Base-by-base conservation (phyloP, 30 jellyfish, hydroid and myxozoan species). In the Aurelia coerulea region DNA sequence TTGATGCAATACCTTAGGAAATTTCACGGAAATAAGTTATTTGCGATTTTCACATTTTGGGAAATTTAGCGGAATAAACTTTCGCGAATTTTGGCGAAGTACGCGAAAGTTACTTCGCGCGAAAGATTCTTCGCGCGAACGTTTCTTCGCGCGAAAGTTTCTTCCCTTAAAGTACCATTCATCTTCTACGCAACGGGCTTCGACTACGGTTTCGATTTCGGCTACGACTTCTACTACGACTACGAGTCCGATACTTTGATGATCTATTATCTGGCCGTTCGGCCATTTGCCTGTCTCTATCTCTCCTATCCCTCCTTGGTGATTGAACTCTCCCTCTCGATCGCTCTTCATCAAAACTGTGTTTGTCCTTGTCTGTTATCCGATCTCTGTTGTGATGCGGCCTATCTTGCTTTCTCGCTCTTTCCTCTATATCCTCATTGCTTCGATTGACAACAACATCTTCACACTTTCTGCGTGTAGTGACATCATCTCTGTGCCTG, bases 191-290 rank as follows among this genome's bases (percentile, higher is more conserved):
- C 35, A 42, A 18, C 10, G 89, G 89, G 77, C 79, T 58, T 79
- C 89, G 64, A 52, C 89, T 79, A 6, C 89, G 89, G 79, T 69
- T 37, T 63, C 89, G 79, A 13, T 59, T 49, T 16, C 67, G 49
- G 15, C 52, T 37, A 37, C 68, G 56, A 13, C 62, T 74, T 74
- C 46, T 54, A 3, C 39, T n/a, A 10, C 15, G 19, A 35, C 67
- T 39, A 15, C 59, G 51, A 23, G 51, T 41, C 42, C 31, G 37
- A 39, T 39, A 39, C 6, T 39, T 39, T 3, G 51, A 39, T 39
- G 51, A 39, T 39, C 51, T 39, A 3, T 39, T 39, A 39, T 39
- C 51, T 39, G 51, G 51, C 51, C 51, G 51, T 39, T 39, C 51
- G 6, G 3, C 10, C 13, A 4, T 59, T 6, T 14, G 68, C 10